phyloP scores from a whole-genome alignment of 1,140 invertebrate species.

The Orussus abietinus region DNA sequence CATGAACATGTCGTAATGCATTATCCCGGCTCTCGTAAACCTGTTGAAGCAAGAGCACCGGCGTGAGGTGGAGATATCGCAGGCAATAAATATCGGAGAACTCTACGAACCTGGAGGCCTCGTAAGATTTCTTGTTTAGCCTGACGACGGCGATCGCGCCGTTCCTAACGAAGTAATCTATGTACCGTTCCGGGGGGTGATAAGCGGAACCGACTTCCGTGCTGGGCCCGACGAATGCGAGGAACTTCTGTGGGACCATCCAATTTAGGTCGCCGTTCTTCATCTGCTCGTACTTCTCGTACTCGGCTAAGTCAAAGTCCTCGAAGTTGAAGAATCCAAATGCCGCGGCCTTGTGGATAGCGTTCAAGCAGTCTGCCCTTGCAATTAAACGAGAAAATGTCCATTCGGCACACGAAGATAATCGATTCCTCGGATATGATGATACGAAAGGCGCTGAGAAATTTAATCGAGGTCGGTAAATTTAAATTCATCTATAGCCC shows the following conservation, averaged over 20 bases:
- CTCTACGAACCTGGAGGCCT: constrained; percentile 59
- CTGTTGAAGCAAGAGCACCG: constrained; percentile 39
- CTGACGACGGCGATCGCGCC: constrained; percentile 70
- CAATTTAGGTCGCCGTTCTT: constrained; percentile 82
- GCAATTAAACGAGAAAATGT: constrained; percentile 57
- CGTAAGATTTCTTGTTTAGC: constrained; percentile 73
- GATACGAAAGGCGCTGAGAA: too few species aligned
- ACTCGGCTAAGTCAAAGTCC: constrained; percentile 93
- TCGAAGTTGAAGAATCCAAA: constrained; percentile 90
- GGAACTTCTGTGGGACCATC: constrained; percentile 76
- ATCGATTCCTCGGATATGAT: too few species aligned
- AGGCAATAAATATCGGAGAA: too few species aligned
- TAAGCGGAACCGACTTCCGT: constrained; percentile 59
- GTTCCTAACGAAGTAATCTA: constrained; percentile 74
- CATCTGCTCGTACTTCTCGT: constrained; percentile 71
- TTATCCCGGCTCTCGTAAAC: constrained; percentile 71
- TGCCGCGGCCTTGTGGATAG: constrained; percentile 77
- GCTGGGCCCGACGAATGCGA: constrained; percentile 79
- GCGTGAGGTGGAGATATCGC: too few species aligned
- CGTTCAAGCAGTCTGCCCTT: constrained; percentile 80
- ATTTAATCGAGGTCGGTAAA: too few species aligned
- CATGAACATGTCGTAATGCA: constrained; percentile 78
- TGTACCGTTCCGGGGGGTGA: constrained; percentile 76
- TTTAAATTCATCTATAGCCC: too few species aligned
- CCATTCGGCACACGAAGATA: too few species aligned